Evolutionary conservation across 2,888 invertebrate species (phyloP).

Genomic region (Tetragonisca angustula): DNA sequence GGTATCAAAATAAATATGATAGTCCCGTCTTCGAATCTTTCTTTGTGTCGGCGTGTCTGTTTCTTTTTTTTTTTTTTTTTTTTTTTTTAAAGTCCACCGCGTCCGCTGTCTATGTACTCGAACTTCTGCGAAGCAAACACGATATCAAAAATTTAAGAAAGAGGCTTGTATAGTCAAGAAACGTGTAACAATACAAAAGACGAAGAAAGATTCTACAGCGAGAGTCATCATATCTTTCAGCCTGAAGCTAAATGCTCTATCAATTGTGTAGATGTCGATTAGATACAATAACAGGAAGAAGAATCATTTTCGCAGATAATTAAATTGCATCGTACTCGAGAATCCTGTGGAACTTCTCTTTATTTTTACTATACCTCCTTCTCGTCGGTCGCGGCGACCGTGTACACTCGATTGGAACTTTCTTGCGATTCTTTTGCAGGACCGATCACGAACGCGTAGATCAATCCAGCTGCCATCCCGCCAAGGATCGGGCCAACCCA

Average conservation of each 20-base stretch:
- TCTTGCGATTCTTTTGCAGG: constrained; percentile 78
- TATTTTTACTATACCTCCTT: constrained; percentile 81
- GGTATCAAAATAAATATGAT: constrained; percentile 22
- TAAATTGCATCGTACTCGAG: not conserved
- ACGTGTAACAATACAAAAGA: not conserved
- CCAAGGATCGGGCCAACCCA: constrained; percentile 95
- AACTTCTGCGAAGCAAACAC: constrained; percentile 79
- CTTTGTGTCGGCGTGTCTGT: constrained; percentile 40
- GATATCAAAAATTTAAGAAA: constrained; percentile 26
- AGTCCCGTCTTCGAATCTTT: constrained; percentile 65
- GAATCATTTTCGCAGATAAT: not conserved
- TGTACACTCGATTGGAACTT: constrained; percentile 77
- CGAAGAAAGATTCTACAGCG: constrained; percentile 54
- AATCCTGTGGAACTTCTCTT: constrained; percentile 14
- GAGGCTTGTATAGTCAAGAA: not conserved
- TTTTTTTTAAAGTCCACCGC: constrained; percentile 79
- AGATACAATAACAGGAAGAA: not conserved
- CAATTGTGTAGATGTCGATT: not conserved
- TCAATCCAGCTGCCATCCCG: constrained; percentile 90
- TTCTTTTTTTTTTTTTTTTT: too few species aligned
- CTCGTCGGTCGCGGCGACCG: constrained; percentile 82
- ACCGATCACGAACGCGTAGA: constrained; percentile 88
- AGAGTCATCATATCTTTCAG: constrained; percentile 27
- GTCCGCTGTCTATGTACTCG: constrained; percentile 84
- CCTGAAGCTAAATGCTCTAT: not conserved